These are phyloP conservation scores for Dendroctonus valens DNA, from an alignment of 1,140 invertebrate genomes.

Conservation along the genomic window DNA sequence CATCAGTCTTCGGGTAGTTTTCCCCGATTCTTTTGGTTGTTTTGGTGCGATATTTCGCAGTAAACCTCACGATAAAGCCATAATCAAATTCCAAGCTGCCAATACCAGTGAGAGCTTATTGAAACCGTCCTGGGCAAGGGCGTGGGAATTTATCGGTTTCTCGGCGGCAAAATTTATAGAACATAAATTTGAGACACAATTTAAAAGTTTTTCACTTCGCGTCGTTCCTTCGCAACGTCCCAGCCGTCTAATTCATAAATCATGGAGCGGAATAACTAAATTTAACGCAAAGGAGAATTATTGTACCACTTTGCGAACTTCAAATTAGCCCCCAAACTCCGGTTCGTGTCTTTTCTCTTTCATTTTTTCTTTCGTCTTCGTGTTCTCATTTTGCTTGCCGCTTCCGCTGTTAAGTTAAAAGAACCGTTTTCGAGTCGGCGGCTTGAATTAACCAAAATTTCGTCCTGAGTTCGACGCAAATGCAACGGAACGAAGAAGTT, in stretches of 20 bases:
- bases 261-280: conserved; percentile 27
- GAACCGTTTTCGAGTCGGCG: not conserved
- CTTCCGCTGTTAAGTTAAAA: not conserved
- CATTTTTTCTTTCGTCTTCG: not conserved
- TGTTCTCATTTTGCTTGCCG: not conserved
- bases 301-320: conserved; percentile 25
- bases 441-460: not conserved
- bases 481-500: too few relatives aligned
- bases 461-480: too few relatives aligned
- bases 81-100: too few relatives aligned
- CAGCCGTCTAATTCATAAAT: conserved; percentile 25
- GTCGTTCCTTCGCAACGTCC: conserved; percentile 3
- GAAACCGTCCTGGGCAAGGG: too few relatives aligned
- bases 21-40: too few relatives aligned
- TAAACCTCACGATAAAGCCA: too few relatives aligned
- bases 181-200: conserved; percentile 25
- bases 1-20: too few relatives aligned
- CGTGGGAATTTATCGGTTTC: too few relatives aligned
- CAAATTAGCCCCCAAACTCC: conserved; percentile 13
- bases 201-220: conserved; percentile 26
- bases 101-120: too few relatives aligned
- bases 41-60: too few relatives aligned
- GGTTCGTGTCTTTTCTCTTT: conserved; percentile 9
- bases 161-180: conserved; percentile 11
- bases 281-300: conserved; percentile 25